Conservation (phyloP, 2,888 invertebrate genomes). For the Yponomeuta sedellus region DNA sequence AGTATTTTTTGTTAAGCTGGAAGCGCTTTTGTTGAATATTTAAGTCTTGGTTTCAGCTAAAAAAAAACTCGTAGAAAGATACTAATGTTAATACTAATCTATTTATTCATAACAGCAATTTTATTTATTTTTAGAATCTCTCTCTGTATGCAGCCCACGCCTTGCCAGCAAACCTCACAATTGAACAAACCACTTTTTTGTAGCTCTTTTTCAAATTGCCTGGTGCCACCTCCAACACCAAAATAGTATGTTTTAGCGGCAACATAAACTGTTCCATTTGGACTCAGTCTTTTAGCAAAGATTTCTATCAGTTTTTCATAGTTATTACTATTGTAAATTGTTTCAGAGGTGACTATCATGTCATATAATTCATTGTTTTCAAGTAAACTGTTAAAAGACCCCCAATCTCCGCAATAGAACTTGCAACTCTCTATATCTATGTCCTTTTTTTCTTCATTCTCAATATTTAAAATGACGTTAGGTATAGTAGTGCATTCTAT, state of each 20-base stretch:
- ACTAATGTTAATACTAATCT: too few relatives aligned
- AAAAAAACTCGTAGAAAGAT: too few relatives aligned
- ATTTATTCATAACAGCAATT: too few relatives aligned
- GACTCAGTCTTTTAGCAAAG: constrained; percentile 78
- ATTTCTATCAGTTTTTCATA: constrained; percentile 85
- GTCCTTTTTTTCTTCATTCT: constrained; percentile 49
- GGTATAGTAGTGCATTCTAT: constrained; percentile 87
- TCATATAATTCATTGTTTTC: constrained; percentile 79
- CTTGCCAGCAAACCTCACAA: constrained; percentile 79
- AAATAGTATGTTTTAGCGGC: constrained; percentile 96
- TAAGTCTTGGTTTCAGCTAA: too few relatives aligned
- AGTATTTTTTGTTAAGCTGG: too few relatives aligned
- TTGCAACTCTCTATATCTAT: constrained; percentile 54
- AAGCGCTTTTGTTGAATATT: too few relatives aligned
- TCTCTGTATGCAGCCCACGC: constrained; percentile 77
- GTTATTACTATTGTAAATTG: constrained; percentile 90
- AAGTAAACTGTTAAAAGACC: constrained; percentile 67
- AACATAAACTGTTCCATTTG: constrained; percentile 80
- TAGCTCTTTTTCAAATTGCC: constrained; percentile 83
- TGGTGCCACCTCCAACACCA: constrained; percentile 93
- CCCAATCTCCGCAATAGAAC: constrained; percentile 88
- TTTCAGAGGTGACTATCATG: constrained; percentile 92
- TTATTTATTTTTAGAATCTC: constrained; percentile 76
- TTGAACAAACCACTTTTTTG: constrained; percentile 71
- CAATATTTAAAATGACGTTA: constrained; percentile 83